These are phyloP conservation scores for Arge pagana DNA, from an alignment of 2,888 invertebrate species.

Conservation along the genomic window DNA sequence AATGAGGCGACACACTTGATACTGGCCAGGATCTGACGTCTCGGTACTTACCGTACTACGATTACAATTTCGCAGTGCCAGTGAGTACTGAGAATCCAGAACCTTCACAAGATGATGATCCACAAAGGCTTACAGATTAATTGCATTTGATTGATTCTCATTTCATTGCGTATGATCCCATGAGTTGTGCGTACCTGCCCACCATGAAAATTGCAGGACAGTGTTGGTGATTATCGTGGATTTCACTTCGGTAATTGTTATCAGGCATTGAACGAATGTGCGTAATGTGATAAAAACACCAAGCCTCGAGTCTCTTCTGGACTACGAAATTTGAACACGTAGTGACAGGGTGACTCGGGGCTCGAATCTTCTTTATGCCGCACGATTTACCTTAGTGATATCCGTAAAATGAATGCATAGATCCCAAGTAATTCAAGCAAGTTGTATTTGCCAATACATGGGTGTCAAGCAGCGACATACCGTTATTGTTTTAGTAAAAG, in stretches of 20 bases:
- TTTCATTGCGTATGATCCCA: too few species aligned
- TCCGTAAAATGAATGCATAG: constrained; percentile 3
- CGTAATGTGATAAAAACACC: constrained; percentile 6
- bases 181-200: constrained; percentile 44
- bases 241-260: constrained; percentile 17
- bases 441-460: constrained; percentile 10
- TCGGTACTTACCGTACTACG: constrained; percentile 9
- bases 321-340: constrained; percentile 10
- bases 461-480: constrained; percentile 3
- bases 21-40: not conserved
- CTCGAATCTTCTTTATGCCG: constrained; percentile 7
- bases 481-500: not conserved
- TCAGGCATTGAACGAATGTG: not conserved
- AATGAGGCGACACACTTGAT: not conserved
- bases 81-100: constrained; percentile 4
- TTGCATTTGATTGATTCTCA: too few species aligned
- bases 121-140: too few species aligned
- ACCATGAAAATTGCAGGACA: constrained; percentile 41
- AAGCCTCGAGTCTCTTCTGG: constrained; percentile 12
- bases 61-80: constrained; percentile 1
- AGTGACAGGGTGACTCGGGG: constrained; percentile 13
- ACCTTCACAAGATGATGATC: too few species aligned
- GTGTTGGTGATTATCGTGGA: constrained; percentile 37
- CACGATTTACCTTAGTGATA: not conserved
- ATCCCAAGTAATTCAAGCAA: constrained; percentile 8